Conservation (phyloP, 2,113 vertebrate genomes). For the Leptobrachium leishanense region DNA sequence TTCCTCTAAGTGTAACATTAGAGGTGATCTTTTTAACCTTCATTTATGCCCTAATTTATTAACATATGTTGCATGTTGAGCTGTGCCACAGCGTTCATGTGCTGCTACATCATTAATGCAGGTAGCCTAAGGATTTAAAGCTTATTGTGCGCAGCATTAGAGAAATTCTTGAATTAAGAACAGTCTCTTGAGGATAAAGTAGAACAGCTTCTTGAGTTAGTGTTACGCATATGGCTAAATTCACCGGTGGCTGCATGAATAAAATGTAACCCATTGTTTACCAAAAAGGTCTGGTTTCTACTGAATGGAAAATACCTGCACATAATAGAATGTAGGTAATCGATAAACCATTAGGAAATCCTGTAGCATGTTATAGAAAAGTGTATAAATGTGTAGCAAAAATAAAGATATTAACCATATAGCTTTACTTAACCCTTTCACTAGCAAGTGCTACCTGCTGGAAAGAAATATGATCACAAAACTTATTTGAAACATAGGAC, state of each 20-base stretch:
- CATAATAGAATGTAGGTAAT: too few relatives aligned
- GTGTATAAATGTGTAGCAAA: too few relatives aligned
- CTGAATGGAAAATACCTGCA: too few relatives aligned
- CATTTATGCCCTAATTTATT: conserved; percentile 69
- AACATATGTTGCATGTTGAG: conserved; percentile 55
- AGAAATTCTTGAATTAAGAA: conserved; percentile 73
- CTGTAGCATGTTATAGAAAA: too few relatives aligned
- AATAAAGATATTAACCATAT: too few relatives aligned
- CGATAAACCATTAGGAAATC: too few relatives aligned
- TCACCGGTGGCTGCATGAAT: neutral
- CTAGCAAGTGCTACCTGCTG: too few relatives aligned
- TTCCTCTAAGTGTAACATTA: conserved; percentile 23
- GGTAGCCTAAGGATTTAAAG: conserved; percentile 72
- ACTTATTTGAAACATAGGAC: too few relatives aligned
- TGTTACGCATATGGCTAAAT: conserved; percentile 62
- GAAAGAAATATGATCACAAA: too few relatives aligned
- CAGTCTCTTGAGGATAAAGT: conserved; percentile 60
- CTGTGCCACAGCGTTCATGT: conserved; percentile 60
- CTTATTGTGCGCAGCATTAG: conserved; percentile 62
- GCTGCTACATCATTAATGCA: conserved; percentile 55
- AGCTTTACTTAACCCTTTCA: too few relatives aligned
- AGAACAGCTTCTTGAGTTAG: conserved; percentile 51
- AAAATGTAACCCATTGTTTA: conserved; percentile 3
- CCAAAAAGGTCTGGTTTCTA: too few relatives aligned
- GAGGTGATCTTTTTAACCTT: conserved; percentile 55